A percentile compares a stretch with the other conserved stretches of the same genome.
phyloP scores from a whole-genome alignment of 2,797 vertebrate genomes.

The Discoglossus pictus region DNA sequence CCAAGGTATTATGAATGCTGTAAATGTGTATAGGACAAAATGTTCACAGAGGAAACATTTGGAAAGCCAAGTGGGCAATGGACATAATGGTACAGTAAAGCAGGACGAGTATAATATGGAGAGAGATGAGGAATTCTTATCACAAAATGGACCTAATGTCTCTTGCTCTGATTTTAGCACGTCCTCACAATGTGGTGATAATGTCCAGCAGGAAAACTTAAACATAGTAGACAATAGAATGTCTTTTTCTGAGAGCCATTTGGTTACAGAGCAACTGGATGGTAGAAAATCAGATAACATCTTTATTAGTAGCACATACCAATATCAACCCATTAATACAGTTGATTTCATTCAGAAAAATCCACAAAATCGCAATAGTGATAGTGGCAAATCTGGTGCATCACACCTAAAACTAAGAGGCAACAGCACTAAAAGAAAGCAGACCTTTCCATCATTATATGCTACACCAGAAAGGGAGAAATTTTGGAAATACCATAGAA shows the following conservation, averaged over 20 bases:
- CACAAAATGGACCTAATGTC: background rate
- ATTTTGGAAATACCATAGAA: slow-evolving; percentile 31
- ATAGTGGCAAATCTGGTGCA: background rate
- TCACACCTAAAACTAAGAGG: background rate
- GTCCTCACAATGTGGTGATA: background rate
- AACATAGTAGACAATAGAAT: background rate
- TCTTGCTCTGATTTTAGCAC: background rate
- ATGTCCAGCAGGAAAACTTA: background rate
- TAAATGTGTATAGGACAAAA: background rate
- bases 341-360: background rate
- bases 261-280: background rate
- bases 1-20: background rate
- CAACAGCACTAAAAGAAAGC: background rate
- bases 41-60: background rate
- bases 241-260: background rate
- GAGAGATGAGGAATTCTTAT: no score
- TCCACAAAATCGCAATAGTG: background rate
- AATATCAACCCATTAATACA: background rate
- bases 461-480: background rate
- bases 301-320: background rate
- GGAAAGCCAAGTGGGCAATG: no score
- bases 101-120: no score
- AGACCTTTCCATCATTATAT: background rate
- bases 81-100: no score
- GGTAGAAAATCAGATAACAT: background rate